Base-by-base conservation (phyloP, 2,888 invertebrate species). In the Agrypnus murinus region DNA sequence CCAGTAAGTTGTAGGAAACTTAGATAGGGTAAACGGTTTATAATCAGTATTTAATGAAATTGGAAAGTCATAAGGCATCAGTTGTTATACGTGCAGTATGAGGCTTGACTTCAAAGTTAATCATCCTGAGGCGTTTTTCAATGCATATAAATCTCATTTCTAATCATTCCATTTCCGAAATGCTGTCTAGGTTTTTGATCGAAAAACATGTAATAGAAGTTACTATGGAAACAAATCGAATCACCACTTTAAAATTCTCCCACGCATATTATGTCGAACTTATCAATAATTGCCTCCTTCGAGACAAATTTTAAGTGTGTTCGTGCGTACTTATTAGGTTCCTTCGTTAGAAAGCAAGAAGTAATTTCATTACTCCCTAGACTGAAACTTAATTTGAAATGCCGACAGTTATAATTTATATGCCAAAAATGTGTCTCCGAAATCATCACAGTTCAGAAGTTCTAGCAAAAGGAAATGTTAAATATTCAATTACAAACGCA, bases 311-410 rank as follows among this genome's bases (percentile, higher is more conserved):
- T 14, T 9, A 12, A 55, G 55, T 55, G 36, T n/a, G 17, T 32
- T 36, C 36, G 15, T n/a, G 55, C 55, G 55, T 55, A 36, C 55
- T 55, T 55, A 55, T 36, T 55, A 55, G 7, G 14, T 9, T 36
- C 15, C 38, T 55, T 55, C 34, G 15, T 10, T 19, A 36, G n/a
- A 36, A 55, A 38, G 36, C 36, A 38, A 17, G 10, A 3, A 6
- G 10, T 55, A 55, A 55, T 55, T 55, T 34, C 55, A 55, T 36
- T 36, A 55, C 17, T 55, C n/a, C 36, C 36, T 14, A 19, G 19
- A 17, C 55, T 36, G 17, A 15, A 53, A 15, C 50, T 50, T 32
- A 50, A 50, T 50, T 31, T 12, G 5, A 12, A 10, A 48, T 48
- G 19, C n/a, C 48, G 17, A 48, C 48, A 19, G 2, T 48, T 7